Conservation (phyloP, 2,113 vertebrate genomes). For the Camelus bactrianus region DNA sequence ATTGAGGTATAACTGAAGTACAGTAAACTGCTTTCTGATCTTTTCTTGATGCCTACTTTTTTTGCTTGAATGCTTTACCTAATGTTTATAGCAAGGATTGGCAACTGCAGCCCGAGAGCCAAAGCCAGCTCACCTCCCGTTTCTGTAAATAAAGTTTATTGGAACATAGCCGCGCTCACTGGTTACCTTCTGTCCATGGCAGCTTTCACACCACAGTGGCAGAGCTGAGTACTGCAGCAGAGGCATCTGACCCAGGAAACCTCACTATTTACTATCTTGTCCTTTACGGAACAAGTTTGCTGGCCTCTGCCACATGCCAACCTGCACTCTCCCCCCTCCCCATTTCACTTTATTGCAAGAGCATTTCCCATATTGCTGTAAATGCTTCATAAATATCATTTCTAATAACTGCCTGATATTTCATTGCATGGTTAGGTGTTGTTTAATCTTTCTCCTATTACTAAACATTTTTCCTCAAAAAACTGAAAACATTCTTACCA, state of each 20-base stretch:
- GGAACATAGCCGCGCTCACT: neutral
- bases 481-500: no score
- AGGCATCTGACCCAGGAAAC: neutral
- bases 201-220: neutral
- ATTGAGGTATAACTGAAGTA: neutral
- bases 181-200: neutral
- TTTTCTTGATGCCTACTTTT: neutral
- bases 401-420: neutral
- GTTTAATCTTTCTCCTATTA: neutral
- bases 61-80: neutral
- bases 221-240: neutral
- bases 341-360: neutral
- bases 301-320: no score
- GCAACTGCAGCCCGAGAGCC: neutral
- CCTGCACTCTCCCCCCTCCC: neutral
- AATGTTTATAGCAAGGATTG: neutral
- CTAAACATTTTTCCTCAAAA: neutral
- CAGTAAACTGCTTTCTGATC: neutral
- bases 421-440: neutral
- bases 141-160: conserved; percentile 55
- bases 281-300: neutral
- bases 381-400: neutral
- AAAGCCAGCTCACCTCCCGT: neutral
- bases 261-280: neutral
- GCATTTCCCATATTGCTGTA: neutral